Percentiles rank a stretch among this genome's conserved stretches.
Evolutionary conservation across 2,797 vertebrate species (phyloP).

Genomic region (Bovichtus diacanthus): DNA sequence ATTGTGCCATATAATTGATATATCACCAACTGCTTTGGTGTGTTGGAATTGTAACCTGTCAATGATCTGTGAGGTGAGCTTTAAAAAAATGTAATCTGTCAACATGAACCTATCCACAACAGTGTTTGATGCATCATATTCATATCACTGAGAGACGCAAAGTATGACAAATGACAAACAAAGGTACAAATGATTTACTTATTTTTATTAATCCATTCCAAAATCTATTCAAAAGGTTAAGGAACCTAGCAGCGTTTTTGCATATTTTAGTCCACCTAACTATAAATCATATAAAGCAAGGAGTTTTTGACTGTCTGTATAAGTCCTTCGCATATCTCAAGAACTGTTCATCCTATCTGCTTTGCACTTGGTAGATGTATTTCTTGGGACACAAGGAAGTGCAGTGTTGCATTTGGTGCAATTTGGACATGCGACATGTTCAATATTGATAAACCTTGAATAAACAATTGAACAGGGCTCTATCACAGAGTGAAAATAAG

Average conservation of each 20-base stretch:
- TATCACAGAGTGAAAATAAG: too few species aligned
- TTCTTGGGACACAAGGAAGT: too few species aligned
- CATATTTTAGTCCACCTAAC: background rate
- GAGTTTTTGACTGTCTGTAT: too few species aligned
- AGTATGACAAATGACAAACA: background rate
- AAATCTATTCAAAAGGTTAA: constrained; percentile 11
- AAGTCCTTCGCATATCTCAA: too few species aligned
- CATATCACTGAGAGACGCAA: background rate
- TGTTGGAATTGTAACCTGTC: background rate
- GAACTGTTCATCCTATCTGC: too few species aligned
- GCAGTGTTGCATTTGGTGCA: too few species aligned
- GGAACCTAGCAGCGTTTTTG: background rate
- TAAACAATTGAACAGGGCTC: too few species aligned
- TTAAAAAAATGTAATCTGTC: background rate
- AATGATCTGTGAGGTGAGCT: background rate
- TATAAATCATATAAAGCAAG: background rate
- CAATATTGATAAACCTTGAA: too few species aligned
- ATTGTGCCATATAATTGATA: too few species aligned
- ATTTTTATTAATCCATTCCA: background rate
- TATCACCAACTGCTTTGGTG: too few species aligned
- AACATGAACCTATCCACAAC: background rate
- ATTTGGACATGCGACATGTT: too few species aligned
- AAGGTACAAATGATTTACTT: constrained; percentile 16
- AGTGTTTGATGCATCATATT: background rate
- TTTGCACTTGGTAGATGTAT: too few species aligned